Percentiles rank a stretch among this genome's conserved stretches.
phyloP scores from a whole-genome alignment of 2,888 invertebrate species.

The Strigamia crassipes region DNA sequence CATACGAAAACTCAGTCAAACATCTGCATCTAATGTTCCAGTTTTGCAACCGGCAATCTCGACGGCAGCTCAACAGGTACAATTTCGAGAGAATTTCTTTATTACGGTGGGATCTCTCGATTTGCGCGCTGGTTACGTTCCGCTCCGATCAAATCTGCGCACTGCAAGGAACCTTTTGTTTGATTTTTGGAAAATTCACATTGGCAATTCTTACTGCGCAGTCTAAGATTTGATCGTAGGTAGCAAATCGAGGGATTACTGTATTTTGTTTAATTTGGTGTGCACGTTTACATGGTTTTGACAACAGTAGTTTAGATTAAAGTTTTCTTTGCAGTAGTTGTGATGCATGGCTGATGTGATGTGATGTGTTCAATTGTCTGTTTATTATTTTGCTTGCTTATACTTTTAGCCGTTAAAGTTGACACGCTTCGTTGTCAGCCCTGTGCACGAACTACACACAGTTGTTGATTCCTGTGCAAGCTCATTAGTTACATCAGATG shows the following conservation, averaged over 20 bases:
- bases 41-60: constrained; percentile 59
- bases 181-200: not conserved
- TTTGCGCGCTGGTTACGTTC: too few relatives aligned
- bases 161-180: too few relatives aligned
- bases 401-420: constrained; percentile 67
- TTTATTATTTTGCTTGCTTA: constrained; percentile 44
- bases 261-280: too few relatives aligned
- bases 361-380: constrained; percentile 36
- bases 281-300: too few relatives aligned
- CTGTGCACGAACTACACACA: constrained; percentile 67
- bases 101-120: too few relatives aligned
- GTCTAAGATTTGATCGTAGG: too few relatives aligned
- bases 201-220: too few relatives aligned
- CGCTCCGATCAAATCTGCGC: too few relatives aligned
- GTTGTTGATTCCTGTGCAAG: constrained; percentile 32
- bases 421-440: constrained; percentile 80
- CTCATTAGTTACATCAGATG: constrained; percentile 17
- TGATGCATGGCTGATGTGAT: not conserved
- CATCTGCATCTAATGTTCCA: constrained; percentile 51
- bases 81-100: too few relatives aligned
- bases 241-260: too few relatives aligned
- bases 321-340: not conserved
- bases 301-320: not conserved
- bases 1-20: constrained; percentile 43
- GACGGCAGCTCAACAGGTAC: not conserved